Evolutionary conservation across 92 coral and sea anemone species (phyloP).

Genomic region (Bergia puertoricense): DNA sequence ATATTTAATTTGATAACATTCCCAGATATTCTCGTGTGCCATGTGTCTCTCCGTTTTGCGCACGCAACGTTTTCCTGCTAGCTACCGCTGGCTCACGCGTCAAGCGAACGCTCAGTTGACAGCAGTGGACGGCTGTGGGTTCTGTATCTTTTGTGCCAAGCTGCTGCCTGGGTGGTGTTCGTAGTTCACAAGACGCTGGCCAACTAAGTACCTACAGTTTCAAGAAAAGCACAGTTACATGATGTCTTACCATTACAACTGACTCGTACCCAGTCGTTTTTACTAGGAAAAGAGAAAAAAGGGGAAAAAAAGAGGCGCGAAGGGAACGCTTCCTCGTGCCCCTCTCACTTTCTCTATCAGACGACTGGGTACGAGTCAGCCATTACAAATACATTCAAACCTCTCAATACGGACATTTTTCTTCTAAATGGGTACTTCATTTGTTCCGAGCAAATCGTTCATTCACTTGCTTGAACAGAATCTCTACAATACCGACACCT

Average conservation of each 20-base stretch:
- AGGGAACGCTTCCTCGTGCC: too few species aligned
- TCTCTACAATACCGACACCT: neutral
- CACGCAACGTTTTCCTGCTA: neutral
- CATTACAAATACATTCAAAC: neutral
- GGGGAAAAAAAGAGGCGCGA: too few species aligned
- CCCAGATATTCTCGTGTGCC: neutral
- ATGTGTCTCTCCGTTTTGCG: neutral
- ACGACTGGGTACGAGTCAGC: too few species aligned
- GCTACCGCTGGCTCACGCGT: neutral
- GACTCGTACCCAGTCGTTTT: too few species aligned
- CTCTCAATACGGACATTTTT: neutral
- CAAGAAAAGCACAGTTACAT: neutral
- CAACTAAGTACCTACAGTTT: conserved; percentile 81
- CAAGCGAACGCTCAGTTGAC: neutral
- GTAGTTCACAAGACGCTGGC: conserved; percentile 93
- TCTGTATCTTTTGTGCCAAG: conserved; percentile 32
- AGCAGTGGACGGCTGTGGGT: conserved; percentile 11
- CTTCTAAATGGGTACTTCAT: neutral
- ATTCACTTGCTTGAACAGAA: neutral
- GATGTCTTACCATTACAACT: neutral
- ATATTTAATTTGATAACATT: neutral
- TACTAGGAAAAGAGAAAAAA: too few species aligned
- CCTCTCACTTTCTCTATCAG: too few species aligned
- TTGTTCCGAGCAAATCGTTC: neutral
- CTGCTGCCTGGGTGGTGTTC: conserved; percentile 57